phyloP scores from a whole-genome alignment of 37 sponge, comb jelly and placozoan genomes.

The Haliclona indistincta region DNA sequence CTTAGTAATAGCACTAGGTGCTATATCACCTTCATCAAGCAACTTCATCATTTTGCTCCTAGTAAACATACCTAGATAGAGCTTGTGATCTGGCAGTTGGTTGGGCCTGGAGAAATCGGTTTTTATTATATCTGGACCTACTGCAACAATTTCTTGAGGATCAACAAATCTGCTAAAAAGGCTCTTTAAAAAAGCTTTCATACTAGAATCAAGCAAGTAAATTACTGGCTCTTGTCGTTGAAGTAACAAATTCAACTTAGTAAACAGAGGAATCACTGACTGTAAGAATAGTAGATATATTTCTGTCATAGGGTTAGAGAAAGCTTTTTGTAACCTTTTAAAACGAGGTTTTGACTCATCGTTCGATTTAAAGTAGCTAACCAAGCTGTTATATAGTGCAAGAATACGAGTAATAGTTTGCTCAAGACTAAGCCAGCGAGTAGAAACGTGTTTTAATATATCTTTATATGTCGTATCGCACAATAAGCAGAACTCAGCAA shows the following conservation, averaged over 20 bases:
- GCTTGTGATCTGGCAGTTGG: conserved; percentile 21
- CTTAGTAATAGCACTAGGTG: neutral
- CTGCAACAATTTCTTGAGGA: conserved; percentile 16
- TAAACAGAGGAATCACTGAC: conserved; percentile 21
- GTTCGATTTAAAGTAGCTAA: conserved; percentile 13
- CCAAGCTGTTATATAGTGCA: conserved; percentile 23
- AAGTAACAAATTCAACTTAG: conserved; percentile 23
- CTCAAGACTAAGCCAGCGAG: conserved; percentile 49
- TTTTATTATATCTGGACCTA: neutral
- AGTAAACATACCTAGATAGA: conserved; percentile 33
- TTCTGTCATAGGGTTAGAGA: conserved; percentile 30
- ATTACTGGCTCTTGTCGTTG: conserved; percentile 44
- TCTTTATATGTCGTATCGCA: conserved; percentile 28
- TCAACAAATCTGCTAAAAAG: conserved; percentile 34
- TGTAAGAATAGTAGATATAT: conserved; percentile 37
- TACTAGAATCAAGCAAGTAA: conserved; percentile 6
- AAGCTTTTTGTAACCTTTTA: conserved; percentile 4
- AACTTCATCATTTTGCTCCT: conserved; percentile 11
- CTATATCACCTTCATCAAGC: conserved; percentile 30
- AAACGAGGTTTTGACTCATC: neutral
- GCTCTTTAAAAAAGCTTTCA: conserved; percentile 27
- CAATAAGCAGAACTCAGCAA: conserved; percentile 37
- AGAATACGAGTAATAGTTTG: conserved; percentile 32
- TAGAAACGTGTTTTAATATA: conserved; percentile 44
- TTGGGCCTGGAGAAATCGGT: neutral